Base-by-base conservation (phyloP, 2,888 invertebrate species). In the Plebejus anna region DNA sequence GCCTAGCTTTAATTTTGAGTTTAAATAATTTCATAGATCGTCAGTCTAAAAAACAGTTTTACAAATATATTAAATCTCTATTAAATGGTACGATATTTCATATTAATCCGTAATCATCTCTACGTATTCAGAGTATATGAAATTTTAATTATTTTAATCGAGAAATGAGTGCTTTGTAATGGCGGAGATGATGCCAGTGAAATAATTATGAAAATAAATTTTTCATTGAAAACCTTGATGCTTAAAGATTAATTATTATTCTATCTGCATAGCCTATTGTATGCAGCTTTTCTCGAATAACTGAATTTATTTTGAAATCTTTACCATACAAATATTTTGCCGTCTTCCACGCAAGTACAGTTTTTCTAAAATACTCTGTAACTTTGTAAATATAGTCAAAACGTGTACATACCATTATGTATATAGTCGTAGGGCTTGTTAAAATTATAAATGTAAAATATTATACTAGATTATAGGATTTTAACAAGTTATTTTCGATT, bases 401-500 rank as follows among this genome's bases (percentile, higher is more conserved):
- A 76, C 1, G 13, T 76, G 76, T 76, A 76, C 71, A 76, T 76
- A 76, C 2, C 22, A 57, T 22, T 71, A 47, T 76, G 42, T 57
- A 57, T 76, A 71, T 71, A 57, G 22, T 55, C 70, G 16, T 59
- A 71, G 57, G 16, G 73, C 73, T 73, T 73, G 38, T 73, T 73
- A 73, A 32, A 32, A 55, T 73, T 32, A 73, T 16, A 32, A 73
- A 13, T 73, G 51, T 51, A 51, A 55, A 47, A 47, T 73, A 51
- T 13, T 55, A 36, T 55, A 73, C n/a, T 47, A 47, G 6, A 28
- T 28, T 28, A 47, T 22, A 47, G 22, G n/a, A 71, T 72, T 72
- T 72, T 72, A 72, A 47, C 2, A 13, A 36, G 16, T 66, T 66
- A 16, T 66, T 66, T 66, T 66, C 16, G 4, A 36, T 16, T 13